Evolutionary conservation across 2,797 vertebrate species (phyloP), one percentile per base, ranked within the genome.

Genomic region (Clarias laeviceps): DNA sequence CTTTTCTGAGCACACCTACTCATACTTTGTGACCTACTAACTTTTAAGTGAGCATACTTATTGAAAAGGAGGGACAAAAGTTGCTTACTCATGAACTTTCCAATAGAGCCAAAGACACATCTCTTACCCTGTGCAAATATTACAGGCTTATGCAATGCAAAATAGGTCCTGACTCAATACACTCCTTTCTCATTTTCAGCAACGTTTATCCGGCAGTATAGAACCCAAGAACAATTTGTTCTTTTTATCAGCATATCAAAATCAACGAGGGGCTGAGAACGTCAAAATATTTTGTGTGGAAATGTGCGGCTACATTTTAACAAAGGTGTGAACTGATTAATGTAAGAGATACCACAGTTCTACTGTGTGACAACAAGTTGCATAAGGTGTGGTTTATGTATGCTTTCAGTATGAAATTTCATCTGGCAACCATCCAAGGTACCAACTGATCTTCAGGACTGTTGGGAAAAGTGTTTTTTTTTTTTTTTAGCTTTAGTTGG

Each of bases 281-380:
- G 74, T 40, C 69, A 83, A 37, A 80, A 85, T 77, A 72, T 66
- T 84, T 82, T 57, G 54, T 64, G 84, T 86, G 79, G 68, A 79
- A 82, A 89, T n/a, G 37, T 86, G 83, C 64, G 76, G 80, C 79
- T 61, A 40, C 56, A 74, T 70, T 87, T 85, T 87, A 77, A 62
- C 34, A 37, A 85, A 89, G 81, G 89, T 88, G 89, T 74, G 87
- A 89, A 89, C 18, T 78, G 37, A 85, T 88, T 85, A 80, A 88
- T 80, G 80, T 84, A 88, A 66, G 37, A 87, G 74, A 61, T 72
- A 85, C 84, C 81, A 84, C 85, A 77, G 14, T 9, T 82, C 76
- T 77, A 78, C 83, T 84, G 73, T 59, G 69, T 74, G 72, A 87
- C 62, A 83, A 86, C 64, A 70, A 56, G 64, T 84, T 85, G 77